A percentile compares a stretch with the other conserved stretches of the same genome.
Conservation (phyloP, 1,140 invertebrate species). For the Melipona quadrifasciata region DNA sequence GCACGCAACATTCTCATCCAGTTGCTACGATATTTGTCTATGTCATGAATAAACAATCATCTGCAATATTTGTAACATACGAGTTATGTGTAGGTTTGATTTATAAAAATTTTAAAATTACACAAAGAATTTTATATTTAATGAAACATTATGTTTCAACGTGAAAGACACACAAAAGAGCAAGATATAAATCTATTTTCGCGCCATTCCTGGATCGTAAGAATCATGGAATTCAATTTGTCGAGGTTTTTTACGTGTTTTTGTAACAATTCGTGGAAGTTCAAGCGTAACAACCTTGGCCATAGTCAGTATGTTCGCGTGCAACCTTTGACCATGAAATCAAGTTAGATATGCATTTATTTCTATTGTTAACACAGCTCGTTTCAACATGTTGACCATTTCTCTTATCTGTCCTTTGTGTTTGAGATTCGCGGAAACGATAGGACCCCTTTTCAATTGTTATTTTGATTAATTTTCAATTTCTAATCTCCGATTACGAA, state of each 20-base stretch:
- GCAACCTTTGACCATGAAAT: constrained; percentile 36
- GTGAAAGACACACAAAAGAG: background rate
- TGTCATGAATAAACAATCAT: background rate
- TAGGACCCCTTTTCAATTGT: too few relatives aligned
- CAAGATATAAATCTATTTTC: background rate
- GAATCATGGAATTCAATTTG: background rate
- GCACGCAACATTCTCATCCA: background rate
- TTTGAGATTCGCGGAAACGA: constrained; percentile 10
- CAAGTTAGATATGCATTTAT: constrained; percentile 42
- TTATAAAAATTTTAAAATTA: background rate
- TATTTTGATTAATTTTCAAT: too few relatives aligned
- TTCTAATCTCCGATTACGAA: too few relatives aligned
- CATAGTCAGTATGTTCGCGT: background rate
- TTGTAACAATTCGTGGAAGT: background rate
- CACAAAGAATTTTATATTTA: background rate
- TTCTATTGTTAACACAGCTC: constrained; percentile 39
- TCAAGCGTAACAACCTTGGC: constrained; percentile 8
- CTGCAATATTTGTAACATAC: too few relatives aligned
- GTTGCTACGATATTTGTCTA: background rate
- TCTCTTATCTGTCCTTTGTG: constrained; percentile 29
- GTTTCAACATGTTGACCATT: constrained; percentile 45
- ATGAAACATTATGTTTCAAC: background rate
- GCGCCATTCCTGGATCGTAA: too few relatives aligned
- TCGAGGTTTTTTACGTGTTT: background rate
- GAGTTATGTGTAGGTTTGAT: background rate